phyloP scores from a whole-genome alignment of 1,140 invertebrate genomes.

The Metopolophium dirhodum region DNA sequence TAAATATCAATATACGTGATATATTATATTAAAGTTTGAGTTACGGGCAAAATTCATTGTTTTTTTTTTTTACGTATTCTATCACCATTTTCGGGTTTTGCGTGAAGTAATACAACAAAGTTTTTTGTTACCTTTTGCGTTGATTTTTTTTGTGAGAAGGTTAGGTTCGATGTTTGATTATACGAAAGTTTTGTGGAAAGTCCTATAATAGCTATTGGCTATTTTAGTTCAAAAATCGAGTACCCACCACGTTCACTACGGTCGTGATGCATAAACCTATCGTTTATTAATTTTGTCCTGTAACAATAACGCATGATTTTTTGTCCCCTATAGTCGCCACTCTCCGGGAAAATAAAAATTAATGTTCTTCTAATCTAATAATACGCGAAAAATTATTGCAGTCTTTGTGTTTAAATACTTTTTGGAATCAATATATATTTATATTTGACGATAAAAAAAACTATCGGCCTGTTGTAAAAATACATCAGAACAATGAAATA shows the following conservation, averaged over 20 bases:
- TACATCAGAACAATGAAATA: background rate
- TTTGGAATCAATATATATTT: no score
- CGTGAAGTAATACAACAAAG: background rate
- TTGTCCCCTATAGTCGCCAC: background rate
- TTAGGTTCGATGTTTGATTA: background rate
- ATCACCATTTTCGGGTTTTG: background rate
- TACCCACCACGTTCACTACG: background rate
- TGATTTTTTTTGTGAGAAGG: background rate
- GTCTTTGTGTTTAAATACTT: background rate
- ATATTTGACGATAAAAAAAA: background rate
- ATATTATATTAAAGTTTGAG: background rate
- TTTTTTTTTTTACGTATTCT: background rate
- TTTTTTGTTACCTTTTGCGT: background rate
- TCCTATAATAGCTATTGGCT: background rate
- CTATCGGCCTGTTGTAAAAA: background rate
- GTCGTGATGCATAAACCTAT: background rate
- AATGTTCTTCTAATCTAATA: background rate
- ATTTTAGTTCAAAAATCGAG: background rate
- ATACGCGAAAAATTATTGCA: background rate
- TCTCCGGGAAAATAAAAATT: background rate
- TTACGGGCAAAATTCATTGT: background rate
- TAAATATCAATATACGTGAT: background rate
- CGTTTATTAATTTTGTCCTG: background rate
- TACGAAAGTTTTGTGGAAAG: background rate
- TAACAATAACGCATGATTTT: background rate